phyloP scores from a whole-genome alignment of 2,888 invertebrate species.

The Glyphotaelius pellucidus region DNA sequence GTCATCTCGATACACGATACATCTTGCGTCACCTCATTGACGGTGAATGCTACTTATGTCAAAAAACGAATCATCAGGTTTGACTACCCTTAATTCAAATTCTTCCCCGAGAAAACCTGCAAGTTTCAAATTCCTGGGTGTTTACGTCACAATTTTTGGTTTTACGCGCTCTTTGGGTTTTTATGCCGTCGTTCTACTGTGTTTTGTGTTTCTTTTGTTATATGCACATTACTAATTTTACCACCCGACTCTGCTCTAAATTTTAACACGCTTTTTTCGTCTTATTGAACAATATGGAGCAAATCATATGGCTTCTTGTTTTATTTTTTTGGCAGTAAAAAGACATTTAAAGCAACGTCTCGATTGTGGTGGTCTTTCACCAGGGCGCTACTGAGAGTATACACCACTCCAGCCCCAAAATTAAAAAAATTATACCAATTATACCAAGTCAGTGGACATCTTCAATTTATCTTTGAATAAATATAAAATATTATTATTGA shows the following conservation, averaged over 20 bases:
- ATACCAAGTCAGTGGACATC: no score
- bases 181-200: neutral
- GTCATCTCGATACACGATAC: neutral
- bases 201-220: neutral
- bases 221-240: neutral
- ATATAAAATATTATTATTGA: no score
- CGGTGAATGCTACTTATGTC: neutral
- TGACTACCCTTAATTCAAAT: neutral
- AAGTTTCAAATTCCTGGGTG: neutral
- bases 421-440: no score
- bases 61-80: neutral
- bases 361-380: no score
- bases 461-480: no score
- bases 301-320: neutral
- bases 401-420: no score
- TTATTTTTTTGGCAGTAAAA: no score
- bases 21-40: neutral
- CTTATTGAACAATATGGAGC: no score
- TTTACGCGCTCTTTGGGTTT: neutral
- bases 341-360: no score
- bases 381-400: no score
- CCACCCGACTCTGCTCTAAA: neutral
- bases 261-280: neutral
- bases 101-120: neutral
- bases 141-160: neutral